Evolutionary conservation across 2,888 invertebrate species (phyloP), one percentile per base, ranked within the genome.

Genomic region (Polyommatus iphigenia): DNA sequence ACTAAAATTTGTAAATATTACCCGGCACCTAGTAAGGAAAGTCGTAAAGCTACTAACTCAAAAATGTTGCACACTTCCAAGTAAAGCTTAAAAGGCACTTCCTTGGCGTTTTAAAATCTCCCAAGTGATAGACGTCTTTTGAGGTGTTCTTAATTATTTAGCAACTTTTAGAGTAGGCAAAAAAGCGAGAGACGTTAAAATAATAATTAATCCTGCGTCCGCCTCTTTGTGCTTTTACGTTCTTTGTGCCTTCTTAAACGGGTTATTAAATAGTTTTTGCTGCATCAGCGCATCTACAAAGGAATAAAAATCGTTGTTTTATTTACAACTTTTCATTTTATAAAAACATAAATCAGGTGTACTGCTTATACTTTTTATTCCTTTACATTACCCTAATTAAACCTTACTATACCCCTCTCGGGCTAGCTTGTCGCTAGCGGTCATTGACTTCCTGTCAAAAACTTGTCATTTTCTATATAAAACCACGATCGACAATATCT

Each of bases 191-290:
- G 91, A 93, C 87, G 90, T 90, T 93, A 93, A 93, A 94, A 93
- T 94, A 93, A 94, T 94, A 93, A 94, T 93, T 94, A 94, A 94
- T 94, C 93, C 92, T 90, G 86, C 87, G 85, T 54, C 84, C 86
- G 83, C 85, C 88, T 87, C 90, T 90, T 88, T 88, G 87, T 88
- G 84, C 87, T 87, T 83, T 84, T 82, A 84, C 87, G 90, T 89
- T 91, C 92, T 90, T 89, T 86, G 85, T 85, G 83, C 86, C 84
- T 86, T 87, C 89, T 86, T 89, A 86, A 87, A 87, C 85, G 81
- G 87, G 88, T 90, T 93, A 93, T 93, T 93, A 94, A 93, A 93
- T 93, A 93, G 93, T 92, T 93, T 88, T 87, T 90, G 89, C 87
- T 87, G 87, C 88, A 83, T 90, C 87, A 83, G 83, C 90, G 89